Percentiles rank a stretch among this genome's conserved stretches.
Evolutionary conservation across 1,140 invertebrate genomes (phyloP).

Genomic region (Drosophila persimilis): DNA sequence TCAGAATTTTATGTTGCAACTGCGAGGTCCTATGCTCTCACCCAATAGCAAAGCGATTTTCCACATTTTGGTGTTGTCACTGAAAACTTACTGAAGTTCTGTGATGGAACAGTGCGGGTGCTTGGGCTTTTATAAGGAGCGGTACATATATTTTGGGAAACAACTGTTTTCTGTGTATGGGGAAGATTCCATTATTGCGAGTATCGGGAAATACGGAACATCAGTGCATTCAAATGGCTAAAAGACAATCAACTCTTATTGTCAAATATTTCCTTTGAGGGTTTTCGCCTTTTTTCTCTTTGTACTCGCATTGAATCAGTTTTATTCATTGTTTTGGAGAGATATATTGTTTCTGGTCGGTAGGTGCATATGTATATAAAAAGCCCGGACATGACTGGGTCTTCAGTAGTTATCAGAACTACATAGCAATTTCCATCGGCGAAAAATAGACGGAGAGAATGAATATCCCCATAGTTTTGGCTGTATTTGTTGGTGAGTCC

Average conservation of each 20-base stretch:
- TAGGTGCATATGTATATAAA: constrained; percentile 17
- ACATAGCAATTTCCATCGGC: too few species aligned
- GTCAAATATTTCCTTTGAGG: too few species aligned
- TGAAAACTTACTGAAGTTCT: constrained; percentile 9
- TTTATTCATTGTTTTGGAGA: neutral
- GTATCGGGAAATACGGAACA: too few species aligned
- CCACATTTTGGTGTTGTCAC: constrained; percentile 38
- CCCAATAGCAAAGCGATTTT: constrained; percentile 50
- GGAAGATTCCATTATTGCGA: neutral
- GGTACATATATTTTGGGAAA: neutral
- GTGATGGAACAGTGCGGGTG: neutral
- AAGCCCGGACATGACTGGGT: too few species aligned
- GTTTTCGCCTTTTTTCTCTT: too few species aligned
- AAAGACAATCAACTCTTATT: too few species aligned
- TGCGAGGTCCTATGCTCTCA: constrained; percentile 21
- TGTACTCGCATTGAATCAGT: neutral
- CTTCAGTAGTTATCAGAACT: constrained; percentile 9
- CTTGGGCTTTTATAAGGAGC: constrained; percentile 39
- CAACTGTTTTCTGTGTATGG: neutral
- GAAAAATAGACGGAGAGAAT: neutral
- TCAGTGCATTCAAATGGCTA: too few species aligned
- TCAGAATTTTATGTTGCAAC: too few species aligned
- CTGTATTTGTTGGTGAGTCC: too few species aligned
- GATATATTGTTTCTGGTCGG: neutral
- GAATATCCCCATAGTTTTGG: constrained; percentile 1